Base-by-base conservation (phyloP, 2,888 invertebrate species). In the Platypus cylindrus region DNA sequence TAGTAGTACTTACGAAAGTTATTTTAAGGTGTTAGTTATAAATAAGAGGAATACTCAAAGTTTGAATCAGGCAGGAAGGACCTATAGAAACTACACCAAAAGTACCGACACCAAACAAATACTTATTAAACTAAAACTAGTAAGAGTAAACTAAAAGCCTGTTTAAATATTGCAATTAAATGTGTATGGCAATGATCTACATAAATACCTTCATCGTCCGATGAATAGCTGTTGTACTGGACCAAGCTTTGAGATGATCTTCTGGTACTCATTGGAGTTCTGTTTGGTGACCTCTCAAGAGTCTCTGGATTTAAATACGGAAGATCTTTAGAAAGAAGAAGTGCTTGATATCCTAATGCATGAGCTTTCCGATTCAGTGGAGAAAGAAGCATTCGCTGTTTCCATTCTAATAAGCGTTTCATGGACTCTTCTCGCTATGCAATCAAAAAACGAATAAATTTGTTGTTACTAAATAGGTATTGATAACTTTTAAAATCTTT, bases 201-300 rank as follows among this genome's bases (percentile, higher is more conserved):
- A n/a, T n/a, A n/a, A n/a, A 22, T 31, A 87, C 87, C 87, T 81
- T 87, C 87, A 62, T 87, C 87, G 53, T 87, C 87, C 39, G 86
- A 87, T 50, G 86, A 87, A 59, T 84, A 86, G 56, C 80, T 85
- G 63, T 79, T 84, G 60, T 83, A 84, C 20, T 70, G 64, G 1
- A 54, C 52, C 33, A 55, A 43, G 23, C 49, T 48, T 38, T 45
- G 49, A 3, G 48, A 41, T 30, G 51, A 47, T 35, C 48, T 46
- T 34, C 49, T 45, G 23, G 46, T 50, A 23, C 55, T 51, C 13
- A 48, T 33, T 28, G 53, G 48, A 38, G 33, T 33, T 35, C 48
- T 43, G 23, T 43, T 43, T 22, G 34, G 37, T 15, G 40, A 40
- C 30, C 37, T 36, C 11, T 40, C 40, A 12, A 17, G 13, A 4